phyloP scores from a whole-genome alignment of 2,888 invertebrate genomes.

The Pharmacophagus antenor region DNA sequence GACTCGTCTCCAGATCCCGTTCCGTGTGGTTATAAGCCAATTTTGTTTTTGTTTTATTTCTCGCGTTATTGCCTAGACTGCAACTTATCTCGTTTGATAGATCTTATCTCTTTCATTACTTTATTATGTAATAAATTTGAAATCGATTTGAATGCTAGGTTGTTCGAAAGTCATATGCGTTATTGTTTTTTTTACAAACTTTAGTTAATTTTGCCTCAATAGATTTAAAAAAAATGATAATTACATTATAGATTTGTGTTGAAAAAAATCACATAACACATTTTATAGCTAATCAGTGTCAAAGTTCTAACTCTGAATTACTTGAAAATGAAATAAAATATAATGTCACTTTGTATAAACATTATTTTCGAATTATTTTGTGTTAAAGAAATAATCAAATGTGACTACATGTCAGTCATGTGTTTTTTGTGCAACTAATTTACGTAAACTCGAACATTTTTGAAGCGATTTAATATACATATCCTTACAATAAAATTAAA shows the following conservation, averaged over 20 bases:
- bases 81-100: background rate
- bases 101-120: constrained; percentile 19
- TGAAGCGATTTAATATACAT: background rate
- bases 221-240: too few relatives aligned
- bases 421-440: background rate
- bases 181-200: background rate
- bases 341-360: background rate
- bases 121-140: constrained; percentile 4
- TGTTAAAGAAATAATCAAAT: background rate
- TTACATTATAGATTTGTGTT: too few relatives aligned
- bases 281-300: too few relatives aligned
- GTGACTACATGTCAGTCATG: background rate
- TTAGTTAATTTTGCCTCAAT: background rate
- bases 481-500: background rate
- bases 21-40: constrained; percentile 4
- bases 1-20: constrained; percentile 3
- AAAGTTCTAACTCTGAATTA: background rate
- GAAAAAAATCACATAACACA: too few relatives aligned
- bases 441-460: background rate
- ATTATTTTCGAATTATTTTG: background rate
- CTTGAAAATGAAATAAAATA: background rate
- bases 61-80: background rate
- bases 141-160: background rate
- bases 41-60: constrained; percentile 16
- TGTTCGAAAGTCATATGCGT: background rate